Base-by-base conservation (phyloP, 1,140 invertebrate species). In the Lerema accius region DNA sequence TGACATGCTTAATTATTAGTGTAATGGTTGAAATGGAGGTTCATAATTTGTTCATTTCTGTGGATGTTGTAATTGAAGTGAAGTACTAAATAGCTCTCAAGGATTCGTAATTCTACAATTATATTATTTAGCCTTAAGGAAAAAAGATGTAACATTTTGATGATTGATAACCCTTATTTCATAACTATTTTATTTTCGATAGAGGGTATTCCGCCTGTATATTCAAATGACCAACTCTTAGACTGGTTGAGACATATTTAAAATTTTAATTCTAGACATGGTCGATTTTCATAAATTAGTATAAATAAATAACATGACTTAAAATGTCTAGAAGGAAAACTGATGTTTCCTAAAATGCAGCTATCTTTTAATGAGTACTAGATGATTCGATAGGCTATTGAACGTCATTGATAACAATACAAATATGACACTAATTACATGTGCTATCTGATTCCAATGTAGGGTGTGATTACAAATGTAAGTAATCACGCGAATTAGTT, bases 1-100 rank as follows among this genome's bases (percentile, higher is more conserved):
- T 89, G 84, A 90, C 83, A 87, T 86, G 82, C 85, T 88, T 88
- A 82, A 84, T 88, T 82, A 51, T 83, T 83, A 84, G 75, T 80
- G 69, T 81, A 79, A 89, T 85, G 73, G 79, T 80, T 85, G 79
- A 86, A 80, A 81, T 78, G 78, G 68, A 82, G 82, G 86, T 85
- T 84, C 83, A 84, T n/a, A n/a, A n/a, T n/a, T n/a, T n/a, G n/a
- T 86, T 70, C 5, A 80, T 80, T 82, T 73, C 77, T 32, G 9
- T 32, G 28, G 9, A 32, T 32, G n/a, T n/a, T n/a, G 28, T 32
- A 32, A 32, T 32, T 32, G 28, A 32, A 23, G 2, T 23, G 19
- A 23, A 80, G 76, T 67, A 75, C 67, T 79, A 74, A 78, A 74
- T 82, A 84, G 84, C 84, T 86, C 82, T 87, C 84, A 76, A 66